Conservation (phyloP, 2,797 vertebrate genomes). For the Myripristis jacobus region DNA sequence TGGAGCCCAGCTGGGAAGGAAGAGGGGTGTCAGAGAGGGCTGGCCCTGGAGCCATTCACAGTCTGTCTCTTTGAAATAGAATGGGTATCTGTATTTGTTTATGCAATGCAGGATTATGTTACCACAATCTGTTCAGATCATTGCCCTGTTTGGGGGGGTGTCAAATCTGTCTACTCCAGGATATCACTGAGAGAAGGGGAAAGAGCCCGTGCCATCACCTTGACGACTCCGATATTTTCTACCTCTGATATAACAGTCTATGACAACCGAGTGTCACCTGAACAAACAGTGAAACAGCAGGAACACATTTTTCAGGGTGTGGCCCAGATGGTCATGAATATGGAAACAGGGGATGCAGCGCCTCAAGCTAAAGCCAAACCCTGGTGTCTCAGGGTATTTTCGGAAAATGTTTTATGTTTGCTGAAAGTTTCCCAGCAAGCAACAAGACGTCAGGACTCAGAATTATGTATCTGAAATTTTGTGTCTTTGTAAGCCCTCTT, state of each 20-base stretch:
- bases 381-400: slow-evolving; percentile 39
- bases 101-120: slow-evolving; percentile 53
- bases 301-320: slow-evolving; percentile 68
- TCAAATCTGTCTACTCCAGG: slow-evolving; percentile 38
- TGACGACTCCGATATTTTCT: slow-evolving; percentile 56
- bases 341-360: slow-evolving; percentile 47
- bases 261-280: slow-evolving; percentile 68
- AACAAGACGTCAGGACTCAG: not conserved
- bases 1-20: slow-evolving; percentile 60
- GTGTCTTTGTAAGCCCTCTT: slow-evolving; percentile 8
- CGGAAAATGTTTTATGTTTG: slow-evolving; percentile 22
- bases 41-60: slow-evolving; percentile 60
- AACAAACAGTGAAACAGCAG: slow-evolving; percentile 70
- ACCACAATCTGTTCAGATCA: slow-evolving; percentile 63
- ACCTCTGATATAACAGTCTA: slow-evolving; percentile 64
- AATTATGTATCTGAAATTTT: slow-evolving; percentile 1
- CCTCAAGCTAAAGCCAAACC: slow-evolving; percentile 41
- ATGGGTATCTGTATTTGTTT: slow-evolving; percentile 55
- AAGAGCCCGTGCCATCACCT: slow-evolving; percentile 56
- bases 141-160: slow-evolving; percentile 39
- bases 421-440: slow-evolving; percentile 39
- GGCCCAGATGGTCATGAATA: slow-evolving; percentile 81
- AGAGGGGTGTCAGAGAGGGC: slow-evolving; percentile 54
- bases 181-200: slow-evolving; percentile 46
- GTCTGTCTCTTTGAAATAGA: slow-evolving; percentile 47